These are phyloP conservation scores for Lacanobia wlatinum DNA, from an alignment of 2,888 invertebrate species.

Conservation along the genomic window DNA sequence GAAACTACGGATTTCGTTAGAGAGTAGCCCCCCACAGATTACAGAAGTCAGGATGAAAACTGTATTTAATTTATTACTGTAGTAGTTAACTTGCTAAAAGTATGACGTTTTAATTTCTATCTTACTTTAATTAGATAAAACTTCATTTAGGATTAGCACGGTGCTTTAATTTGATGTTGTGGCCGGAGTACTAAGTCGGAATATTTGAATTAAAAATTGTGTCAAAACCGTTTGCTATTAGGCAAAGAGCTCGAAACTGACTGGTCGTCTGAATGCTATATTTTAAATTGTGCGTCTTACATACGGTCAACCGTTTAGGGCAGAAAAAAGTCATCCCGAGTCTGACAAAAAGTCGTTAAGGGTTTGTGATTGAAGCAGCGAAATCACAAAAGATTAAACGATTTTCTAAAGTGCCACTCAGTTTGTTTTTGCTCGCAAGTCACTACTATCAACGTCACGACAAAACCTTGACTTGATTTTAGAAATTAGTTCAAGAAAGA, in stretches of 20 bases:
- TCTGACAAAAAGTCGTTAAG: constrained; percentile 7
- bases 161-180: background rate
- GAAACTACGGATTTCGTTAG: no score
- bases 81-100: background rate
- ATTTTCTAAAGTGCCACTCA: constrained; percentile 19
- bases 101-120: background rate
- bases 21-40: no score
- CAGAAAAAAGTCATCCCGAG: background rate
- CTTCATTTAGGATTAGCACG: background rate
- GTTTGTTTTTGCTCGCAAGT: constrained; percentile 13
- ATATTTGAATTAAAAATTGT: background rate
- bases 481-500: background rate
- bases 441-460: constrained; percentile 6
- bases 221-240: constrained; percentile 1
- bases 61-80: background rate
- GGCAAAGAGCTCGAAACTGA: background rate
- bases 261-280: background rate
- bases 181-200: background rate
- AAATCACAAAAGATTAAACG: constrained; percentile 30
- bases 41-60: no score
- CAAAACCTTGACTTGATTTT: background rate
- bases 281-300: background rate
- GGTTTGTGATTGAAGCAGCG: constrained; percentile 16
- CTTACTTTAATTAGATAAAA: background rate
- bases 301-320: background rate